Conservation (phyloP, 2,797 vertebrate species). For the Pogonophryne albipinna region DNA sequence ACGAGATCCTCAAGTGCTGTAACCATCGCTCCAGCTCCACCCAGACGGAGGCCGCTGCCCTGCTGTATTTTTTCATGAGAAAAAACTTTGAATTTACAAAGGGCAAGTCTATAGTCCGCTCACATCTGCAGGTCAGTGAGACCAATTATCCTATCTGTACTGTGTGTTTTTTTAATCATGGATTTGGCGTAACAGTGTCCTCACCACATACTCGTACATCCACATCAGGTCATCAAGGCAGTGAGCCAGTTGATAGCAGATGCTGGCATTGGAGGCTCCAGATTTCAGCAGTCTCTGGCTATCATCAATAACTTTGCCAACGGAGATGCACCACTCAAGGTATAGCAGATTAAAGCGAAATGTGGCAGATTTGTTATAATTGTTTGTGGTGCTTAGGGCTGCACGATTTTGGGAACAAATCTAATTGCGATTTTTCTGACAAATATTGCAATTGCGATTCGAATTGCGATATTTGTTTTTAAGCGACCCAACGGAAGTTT, state of each 20-base stretch:
- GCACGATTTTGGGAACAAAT: too few relatives aligned
- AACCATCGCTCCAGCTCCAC: conserved; percentile 97
- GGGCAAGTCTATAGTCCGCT: conserved; percentile 97
- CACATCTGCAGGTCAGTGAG: conserved; percentile 93
- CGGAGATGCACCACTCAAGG: conserved; percentile 96
- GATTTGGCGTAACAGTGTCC: neutral
- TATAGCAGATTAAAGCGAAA: conserved; percentile 48
- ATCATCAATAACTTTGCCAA: conserved; percentile 99
- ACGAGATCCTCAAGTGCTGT: conserved; percentile 98
- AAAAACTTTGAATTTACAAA: conserved; percentile 99
- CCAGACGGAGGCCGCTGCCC: conserved; percentile 94
- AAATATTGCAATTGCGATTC: too few relatives aligned
- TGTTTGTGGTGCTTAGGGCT: neutral
- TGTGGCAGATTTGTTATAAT: neutral
- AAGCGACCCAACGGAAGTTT: too few relatives aligned
- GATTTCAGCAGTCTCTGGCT: conserved; percentile 97
- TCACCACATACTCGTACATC: neutral
- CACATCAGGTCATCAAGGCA: conserved; percentile 93
- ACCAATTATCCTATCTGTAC: neutral
- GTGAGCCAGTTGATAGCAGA: conserved; percentile 98
- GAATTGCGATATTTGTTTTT: too few relatives aligned
- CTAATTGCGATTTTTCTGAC: too few relatives aligned
- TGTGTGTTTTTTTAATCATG: neutral
- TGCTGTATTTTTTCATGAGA: conserved; percentile 99
- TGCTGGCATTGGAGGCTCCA: conserved; percentile 94